A percentile compares a stretch with the other conserved stretches of the same genome.
Conservation (phyloP, 2,888 invertebrate species). For the Caenorhabditis plicata region DNA sequence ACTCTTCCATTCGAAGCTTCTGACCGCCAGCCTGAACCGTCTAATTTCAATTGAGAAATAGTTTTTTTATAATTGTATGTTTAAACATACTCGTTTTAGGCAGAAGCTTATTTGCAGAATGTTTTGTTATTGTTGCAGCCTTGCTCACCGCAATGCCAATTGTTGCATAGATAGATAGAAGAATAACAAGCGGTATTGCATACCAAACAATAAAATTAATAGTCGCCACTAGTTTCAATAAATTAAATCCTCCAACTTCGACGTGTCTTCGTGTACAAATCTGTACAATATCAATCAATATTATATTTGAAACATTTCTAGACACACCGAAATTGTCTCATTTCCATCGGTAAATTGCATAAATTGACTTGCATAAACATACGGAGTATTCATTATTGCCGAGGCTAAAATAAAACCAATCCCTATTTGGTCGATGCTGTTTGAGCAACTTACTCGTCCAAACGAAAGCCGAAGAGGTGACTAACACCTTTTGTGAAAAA, state of each 20-base stretch:
- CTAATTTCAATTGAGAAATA: neutral
- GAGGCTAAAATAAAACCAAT: constrained; percentile 26
- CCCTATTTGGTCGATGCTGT: neutral
- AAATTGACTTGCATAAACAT: constrained; percentile 56
- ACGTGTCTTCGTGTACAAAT: constrained; percentile 53
- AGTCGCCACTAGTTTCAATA: constrained; percentile 56
- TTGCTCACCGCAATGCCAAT: constrained; percentile 65
- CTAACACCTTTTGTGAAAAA: constrained; percentile 49
- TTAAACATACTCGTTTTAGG: constrained; percentile 22
- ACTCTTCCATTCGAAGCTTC: constrained; percentile 42
- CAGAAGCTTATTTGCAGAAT: constrained; percentile 38
- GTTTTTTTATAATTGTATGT: constrained; percentile 3
- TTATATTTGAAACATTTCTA: neutral
- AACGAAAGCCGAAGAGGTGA: constrained; percentile 50
- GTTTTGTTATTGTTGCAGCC: constrained; percentile 38
- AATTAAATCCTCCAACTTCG: constrained; percentile 46
- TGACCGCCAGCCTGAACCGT: constrained; percentile 36
- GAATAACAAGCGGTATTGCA: constrained; percentile 65
- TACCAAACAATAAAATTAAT: constrained; percentile 64
- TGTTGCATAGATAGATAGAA: constrained; percentile 66
- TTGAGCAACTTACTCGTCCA: constrained; percentile 39
- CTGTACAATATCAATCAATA: constrained; percentile 17
- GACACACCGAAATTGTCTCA: constrained; percentile 38
- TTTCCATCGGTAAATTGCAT: constrained; percentile 46
- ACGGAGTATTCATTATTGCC: constrained; percentile 59